These are phyloP conservation scores for Sarcophaga variegata DNA, from an alignment of 2,888 invertebrate species.

Conservation along the genomic window DNA sequence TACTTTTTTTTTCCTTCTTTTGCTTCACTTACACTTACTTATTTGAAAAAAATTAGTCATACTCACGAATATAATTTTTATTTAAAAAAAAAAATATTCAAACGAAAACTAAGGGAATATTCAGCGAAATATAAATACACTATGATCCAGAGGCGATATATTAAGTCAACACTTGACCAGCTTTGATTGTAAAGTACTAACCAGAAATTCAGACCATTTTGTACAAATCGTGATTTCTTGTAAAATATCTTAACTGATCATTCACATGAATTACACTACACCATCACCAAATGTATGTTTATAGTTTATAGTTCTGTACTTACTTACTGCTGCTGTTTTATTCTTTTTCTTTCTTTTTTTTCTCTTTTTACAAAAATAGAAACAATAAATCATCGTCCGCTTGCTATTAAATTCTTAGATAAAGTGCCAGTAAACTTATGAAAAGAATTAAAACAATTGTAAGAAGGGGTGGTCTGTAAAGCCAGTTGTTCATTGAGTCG, in stretches of 20 bases:
- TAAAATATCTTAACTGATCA: conserved; percentile 45
- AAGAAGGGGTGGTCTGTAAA: conserved; percentile 21
- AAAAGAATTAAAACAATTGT: conserved; percentile 42
- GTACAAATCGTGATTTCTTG: conserved; percentile 53
- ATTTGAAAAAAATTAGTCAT: no score
- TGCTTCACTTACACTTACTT: no score
- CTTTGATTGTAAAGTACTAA: conserved; percentile 42
- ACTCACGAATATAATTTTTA: no score
- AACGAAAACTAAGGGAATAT: neutral
- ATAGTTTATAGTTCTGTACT: neutral
- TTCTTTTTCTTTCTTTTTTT: neutral
- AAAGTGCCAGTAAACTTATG: conserved; percentile 38
- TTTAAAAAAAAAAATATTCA: neutral
- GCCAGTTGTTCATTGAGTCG: neutral
- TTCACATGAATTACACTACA: conserved; percentile 61
- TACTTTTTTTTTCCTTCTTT: no score
- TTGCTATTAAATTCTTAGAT: conserved; percentile 58
- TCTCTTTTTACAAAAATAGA: conserved; percentile 50
- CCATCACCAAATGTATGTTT: conserved; percentile 36
- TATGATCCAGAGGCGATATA: neutral
- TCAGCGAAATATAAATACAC: neutral
- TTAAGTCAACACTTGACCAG: conserved; percentile 30
- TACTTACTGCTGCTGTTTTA: conserved; percentile 36
- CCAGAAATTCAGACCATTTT: conserved; percentile 19
- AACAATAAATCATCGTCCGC: conserved; percentile 54